Evolutionary conservation across 2,113 vertebrate species (phyloP).

Genomic region (Peromyscus californicus): DNA sequence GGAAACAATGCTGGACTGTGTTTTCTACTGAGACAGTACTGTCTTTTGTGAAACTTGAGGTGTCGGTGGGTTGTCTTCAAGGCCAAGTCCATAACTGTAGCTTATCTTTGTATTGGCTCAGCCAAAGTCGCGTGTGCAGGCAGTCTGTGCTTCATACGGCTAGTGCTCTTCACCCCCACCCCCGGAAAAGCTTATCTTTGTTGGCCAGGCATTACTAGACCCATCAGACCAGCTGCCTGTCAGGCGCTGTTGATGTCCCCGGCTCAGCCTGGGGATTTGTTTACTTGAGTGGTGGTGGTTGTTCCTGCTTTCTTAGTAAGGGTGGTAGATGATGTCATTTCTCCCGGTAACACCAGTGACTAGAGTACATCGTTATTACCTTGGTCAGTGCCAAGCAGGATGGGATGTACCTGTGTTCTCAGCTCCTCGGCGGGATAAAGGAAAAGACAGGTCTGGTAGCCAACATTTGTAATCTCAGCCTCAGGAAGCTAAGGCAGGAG

Average conservation of each 20-base stretch:
- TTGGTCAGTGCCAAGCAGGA: neutral
- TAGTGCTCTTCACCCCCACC: neutral
- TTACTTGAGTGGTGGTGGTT: neutral
- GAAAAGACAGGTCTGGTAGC: neutral
- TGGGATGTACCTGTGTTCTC: neutral
- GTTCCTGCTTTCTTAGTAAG: neutral
- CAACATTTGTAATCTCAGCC: neutral
- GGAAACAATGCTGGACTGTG: neutral
- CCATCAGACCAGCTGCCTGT: neutral
- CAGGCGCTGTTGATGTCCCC: neutral
- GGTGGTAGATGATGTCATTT: neutral
- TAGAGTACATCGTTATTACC: neutral
- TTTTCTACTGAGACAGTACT: neutral
- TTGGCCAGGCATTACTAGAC: neutral
- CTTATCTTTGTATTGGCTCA: neutral
- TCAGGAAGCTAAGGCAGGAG: neutral
- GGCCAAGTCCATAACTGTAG: neutral
- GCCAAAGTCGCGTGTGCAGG: neutral
- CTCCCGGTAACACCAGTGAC: neutral
- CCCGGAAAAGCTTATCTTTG: constrained; percentile 62
- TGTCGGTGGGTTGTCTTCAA: neutral
- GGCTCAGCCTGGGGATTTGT: neutral
- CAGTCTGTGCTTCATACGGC: neutral
- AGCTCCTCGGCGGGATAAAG: neutral
- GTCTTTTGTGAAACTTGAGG: neutral